Conservation (phyloP, 1,140 invertebrate species). For the Hypsibius dujardini region DNA sequence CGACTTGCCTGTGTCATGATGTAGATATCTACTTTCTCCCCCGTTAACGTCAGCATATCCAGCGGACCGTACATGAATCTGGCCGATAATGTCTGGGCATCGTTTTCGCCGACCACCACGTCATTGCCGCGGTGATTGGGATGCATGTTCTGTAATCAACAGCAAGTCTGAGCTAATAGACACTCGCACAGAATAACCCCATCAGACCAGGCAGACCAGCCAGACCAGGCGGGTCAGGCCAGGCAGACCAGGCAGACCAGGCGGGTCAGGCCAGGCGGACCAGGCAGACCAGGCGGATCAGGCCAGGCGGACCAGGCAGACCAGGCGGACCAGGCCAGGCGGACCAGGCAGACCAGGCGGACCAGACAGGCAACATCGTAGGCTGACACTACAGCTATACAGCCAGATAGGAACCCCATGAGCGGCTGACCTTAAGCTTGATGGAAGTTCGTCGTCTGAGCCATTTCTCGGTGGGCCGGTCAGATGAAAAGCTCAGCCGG, state of each 20-base stretch:
- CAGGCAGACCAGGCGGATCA: too few species aligned
- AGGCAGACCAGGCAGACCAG: too few species aligned
- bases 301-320: too few species aligned
- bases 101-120: slow-evolving; percentile 78
- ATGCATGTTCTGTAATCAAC: slow-evolving; percentile 70
- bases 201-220: too few species aligned
- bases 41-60: slow-evolving; percentile 61
- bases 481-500: slow-evolving; percentile 48
- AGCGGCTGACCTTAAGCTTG: slow-evolving; percentile 63
- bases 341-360: too few species aligned
- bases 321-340: too few species aligned
- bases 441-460: slow-evolving; percentile 87
- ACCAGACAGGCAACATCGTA: too few species aligned
- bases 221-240: too few species aligned
- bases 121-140: slow-evolving; percentile 98
- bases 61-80: slow-evolving; percentile 97
- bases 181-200: too few species aligned
- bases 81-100: slow-evolving; percentile 61
- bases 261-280: too few species aligned
- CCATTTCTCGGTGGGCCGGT: slow-evolving; percentile 78
- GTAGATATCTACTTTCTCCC: slow-evolving; percentile 78
- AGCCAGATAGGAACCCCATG: neutral
- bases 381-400: neutral
- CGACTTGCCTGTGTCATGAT: too few species aligned
- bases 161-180: too few species aligned